phyloP scores from a whole-genome alignment of 2,888 invertebrate species.

The Lottia gigantea region DNA sequence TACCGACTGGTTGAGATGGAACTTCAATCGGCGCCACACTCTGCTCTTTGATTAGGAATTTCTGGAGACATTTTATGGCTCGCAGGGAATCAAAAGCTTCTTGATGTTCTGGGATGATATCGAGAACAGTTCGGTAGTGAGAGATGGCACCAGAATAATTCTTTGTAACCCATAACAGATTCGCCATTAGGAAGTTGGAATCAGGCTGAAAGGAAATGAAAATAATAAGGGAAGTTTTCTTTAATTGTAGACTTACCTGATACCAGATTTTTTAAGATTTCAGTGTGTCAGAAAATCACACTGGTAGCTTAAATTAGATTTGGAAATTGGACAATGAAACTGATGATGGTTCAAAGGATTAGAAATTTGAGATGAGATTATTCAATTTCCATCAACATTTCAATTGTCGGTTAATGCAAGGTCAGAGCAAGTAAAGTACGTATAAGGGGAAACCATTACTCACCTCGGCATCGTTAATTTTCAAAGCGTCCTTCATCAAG shows the following conservation, averaged over 20 bases:
- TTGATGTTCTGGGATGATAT: conserved; percentile 55
- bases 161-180: conserved; percentile 76
- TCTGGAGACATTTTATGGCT: conserved; percentile 62
- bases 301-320: too few relatives aligned
- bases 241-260: too few relatives aligned
- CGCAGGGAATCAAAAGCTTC: conserved; percentile 59
- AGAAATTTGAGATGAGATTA: too few relatives aligned
- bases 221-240: too few relatives aligned
- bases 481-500: conserved; percentile 75
- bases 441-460: not conserved
- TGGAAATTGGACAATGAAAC: too few relatives aligned
- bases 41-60: conserved; percentile 60
- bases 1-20: conserved; percentile 35
- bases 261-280: too few relatives aligned
- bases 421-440: too few relatives aligned
- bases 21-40: conserved; percentile 54
- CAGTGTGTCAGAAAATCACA: too few relatives aligned
- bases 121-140: conserved; percentile 63
- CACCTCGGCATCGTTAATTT: conserved; percentile 76
- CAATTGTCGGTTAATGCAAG: too few relatives aligned
- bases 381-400: too few relatives aligned
- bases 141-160: conserved; percentile 69
- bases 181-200: conserved; percentile 77
- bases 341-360: too few relatives aligned
- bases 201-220: conserved; percentile 72